Percentiles rank a stretch among this genome's conserved stretches.
phyloP scores from a whole-genome alignment of 1,140 invertebrate genomes.

The Cydia amplana region DNA sequence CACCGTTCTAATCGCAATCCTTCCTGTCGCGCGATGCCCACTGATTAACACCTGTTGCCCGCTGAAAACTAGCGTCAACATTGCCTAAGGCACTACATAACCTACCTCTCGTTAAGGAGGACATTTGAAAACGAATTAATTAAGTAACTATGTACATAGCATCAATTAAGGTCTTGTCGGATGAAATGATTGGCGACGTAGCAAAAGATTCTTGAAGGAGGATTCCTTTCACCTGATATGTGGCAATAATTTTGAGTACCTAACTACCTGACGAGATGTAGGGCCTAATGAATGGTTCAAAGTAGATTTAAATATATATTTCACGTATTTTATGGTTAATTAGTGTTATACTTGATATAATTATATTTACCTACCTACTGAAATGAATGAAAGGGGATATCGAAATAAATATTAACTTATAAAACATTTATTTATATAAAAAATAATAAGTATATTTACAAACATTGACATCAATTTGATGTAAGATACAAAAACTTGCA shows the following conservation, averaged over 20 bases:
- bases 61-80: conserved; percentile 38
- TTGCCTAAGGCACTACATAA: conserved; percentile 30
- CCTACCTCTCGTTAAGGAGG: conserved; percentile 8
- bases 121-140: neutral
- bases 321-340: too few relatives aligned
- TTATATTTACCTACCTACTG: too few relatives aligned
- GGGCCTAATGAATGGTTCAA: too few relatives aligned
- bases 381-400: neutral
- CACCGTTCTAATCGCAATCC: conserved; percentile 55
- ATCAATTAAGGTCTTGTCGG: too few relatives aligned
- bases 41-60: conserved; percentile 59
- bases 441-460: conserved; percentile 66
- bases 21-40: conserved; percentile 40
- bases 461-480: conserved; percentile 73
- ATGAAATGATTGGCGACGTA: too few relatives aligned
- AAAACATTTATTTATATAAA: conserved; percentile 59
- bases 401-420: conserved; percentile 36
- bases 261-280: too few relatives aligned
- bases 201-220: too few relatives aligned
- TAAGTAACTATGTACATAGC: neutral
- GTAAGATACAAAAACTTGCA: conserved; percentile 61
- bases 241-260: too few relatives aligned
- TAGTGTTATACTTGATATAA: too few relatives aligned
- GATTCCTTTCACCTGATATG: too few relatives aligned
- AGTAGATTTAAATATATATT: too few relatives aligned